Base-by-base conservation (phyloP, 2,797 vertebrate genomes). In the Lutjanus campechanus region DNA sequence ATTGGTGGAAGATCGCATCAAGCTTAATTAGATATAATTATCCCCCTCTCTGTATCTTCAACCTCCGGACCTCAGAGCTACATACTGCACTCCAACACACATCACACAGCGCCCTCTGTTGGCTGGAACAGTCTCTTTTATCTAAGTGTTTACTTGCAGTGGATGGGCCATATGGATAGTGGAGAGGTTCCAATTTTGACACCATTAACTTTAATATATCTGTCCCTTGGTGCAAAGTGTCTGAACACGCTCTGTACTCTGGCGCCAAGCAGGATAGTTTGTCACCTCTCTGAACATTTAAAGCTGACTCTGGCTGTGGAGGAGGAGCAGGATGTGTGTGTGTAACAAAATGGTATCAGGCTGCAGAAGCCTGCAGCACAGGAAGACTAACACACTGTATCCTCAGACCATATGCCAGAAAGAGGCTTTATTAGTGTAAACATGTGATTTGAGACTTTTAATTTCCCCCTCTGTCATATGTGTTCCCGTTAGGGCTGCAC, bases 11-110 rank as follows among this genome's bases (percentile, higher is more conserved):
- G 88, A 90, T 93, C 88, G 88, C 87, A 90, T 81, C 88, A 85
- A 93, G 77, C 87, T 91, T 92, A 92, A 93, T 93, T 89, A 85
- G 85, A 91, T 76, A 79, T 92, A 93, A 95, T 93, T 91, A 92
- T 91, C 84, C 79, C 61, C 81, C 60, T 89, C 66, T 83, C 53
- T 88, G 69, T 82, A 83, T 87, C 81, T 84, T 79, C 81, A 87
- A 69, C 82, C 73, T 89, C 66, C 68, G 77, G 61, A 82, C 69
- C 63, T 73, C 81, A 77, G 79, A 74, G 76, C 66, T 63, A 61
- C 81, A 84, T 59, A 68, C 55, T 54, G n/a, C 74, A 22, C 58
- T 86, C 54, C 64, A 84, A 81, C 29, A 77, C 79, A 56, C 79
- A 73, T 84, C 46, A 69, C 64, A 84, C 85, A 82, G 86, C 77